Evolutionary conservation across 30 jellyfish, hydroid and myxozoan genomes (phyloP).

Genomic region (Phacellophora camtschatica): DNA sequence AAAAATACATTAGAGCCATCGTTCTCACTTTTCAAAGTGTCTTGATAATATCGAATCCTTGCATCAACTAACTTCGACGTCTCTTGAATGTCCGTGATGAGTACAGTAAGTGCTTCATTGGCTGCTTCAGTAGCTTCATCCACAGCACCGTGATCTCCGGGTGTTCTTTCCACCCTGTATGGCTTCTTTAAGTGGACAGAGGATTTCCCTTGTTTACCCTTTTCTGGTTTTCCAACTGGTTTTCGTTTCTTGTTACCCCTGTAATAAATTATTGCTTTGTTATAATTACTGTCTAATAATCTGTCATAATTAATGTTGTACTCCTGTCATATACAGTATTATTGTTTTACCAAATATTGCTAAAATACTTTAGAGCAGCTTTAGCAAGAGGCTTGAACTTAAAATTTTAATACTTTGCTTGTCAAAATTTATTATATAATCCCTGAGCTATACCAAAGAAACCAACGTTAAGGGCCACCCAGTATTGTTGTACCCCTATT

Average conservation of each 20-base stretch:
- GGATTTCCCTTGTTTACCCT: neutral
- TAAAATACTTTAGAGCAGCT: too few relatives aligned
- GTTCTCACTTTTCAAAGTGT: neutral
- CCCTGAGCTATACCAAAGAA: too few relatives aligned
- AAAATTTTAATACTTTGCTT: too few relatives aligned
- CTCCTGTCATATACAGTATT: too few relatives aligned
- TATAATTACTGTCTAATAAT: too few relatives aligned
- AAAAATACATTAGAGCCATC: neutral
- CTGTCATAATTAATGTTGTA: too few relatives aligned
- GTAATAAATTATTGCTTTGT: neutral
- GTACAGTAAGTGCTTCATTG: constrained; percentile 63
- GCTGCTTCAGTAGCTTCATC: constrained; percentile 16
- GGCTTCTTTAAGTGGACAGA: too few relatives aligned
- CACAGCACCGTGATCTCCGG: neutral
- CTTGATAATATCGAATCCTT: constrained; percentile 45
- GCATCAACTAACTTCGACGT: constrained; percentile 58
- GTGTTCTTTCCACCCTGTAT: neutral
- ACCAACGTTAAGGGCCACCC: too few relatives aligned
- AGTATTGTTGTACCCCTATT: too few relatives aligned
- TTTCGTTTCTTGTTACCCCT: constrained; percentile 12
- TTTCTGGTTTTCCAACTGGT: constrained; percentile 4
- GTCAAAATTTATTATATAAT: too few relatives aligned
- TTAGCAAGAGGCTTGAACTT: too few relatives aligned
- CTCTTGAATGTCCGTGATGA: constrained; percentile 62
- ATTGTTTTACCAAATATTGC: too few relatives aligned